Evolutionary conservation across 1,140 invertebrate genomes (phyloP), one percentile per base, ranked within the genome.

Genomic region (Archivesica marissinica): DNA sequence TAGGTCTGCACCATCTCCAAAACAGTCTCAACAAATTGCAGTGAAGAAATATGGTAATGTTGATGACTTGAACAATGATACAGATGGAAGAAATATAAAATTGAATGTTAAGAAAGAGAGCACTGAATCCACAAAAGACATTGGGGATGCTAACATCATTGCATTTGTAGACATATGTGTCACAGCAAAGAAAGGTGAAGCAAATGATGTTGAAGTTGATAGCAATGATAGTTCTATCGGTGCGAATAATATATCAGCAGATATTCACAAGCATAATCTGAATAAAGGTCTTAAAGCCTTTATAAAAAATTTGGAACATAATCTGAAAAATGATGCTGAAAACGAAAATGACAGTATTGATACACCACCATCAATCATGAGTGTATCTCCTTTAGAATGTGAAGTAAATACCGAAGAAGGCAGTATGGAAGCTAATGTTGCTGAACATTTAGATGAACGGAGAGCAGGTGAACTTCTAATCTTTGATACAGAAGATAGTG

Each of bases 271-370:
- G 44, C 17, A 39, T 17, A 50, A 72, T 20, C 30, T 82, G 9
- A 82, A 82, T 44, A 68, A 82, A 72, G 79, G 68, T 59, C 39
- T 82, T n/a, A 72, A 82, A 74, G n/a, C 33, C 23, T 74, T 82
- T 2, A 82, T 82, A 33, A 82, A 59, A 82, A 68, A 82, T 28
- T 33, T 82, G 1, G 68, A 82, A 44, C 4, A 38, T 20, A 68
- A 82, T 17, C 54, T 82, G 66, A 61, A 72, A 9, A 70, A 28
- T 59, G 52, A 44, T 59, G 23, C 39, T 47, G 54, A 76, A 76
- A 33, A 52, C 59, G 50, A 23, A 20, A 3, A 30, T 75, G 25
- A 52, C 4, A 52, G 17, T 52, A 20, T 52, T 4, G 50, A 52
- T n/a, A n/a, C n/a, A n/a, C n/a, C n/a, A n/a, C n/a, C n/a, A n/a